Base-by-base conservation (phyloP, 2,888 invertebrate species). In the Coelopa pilipes region DNA sequence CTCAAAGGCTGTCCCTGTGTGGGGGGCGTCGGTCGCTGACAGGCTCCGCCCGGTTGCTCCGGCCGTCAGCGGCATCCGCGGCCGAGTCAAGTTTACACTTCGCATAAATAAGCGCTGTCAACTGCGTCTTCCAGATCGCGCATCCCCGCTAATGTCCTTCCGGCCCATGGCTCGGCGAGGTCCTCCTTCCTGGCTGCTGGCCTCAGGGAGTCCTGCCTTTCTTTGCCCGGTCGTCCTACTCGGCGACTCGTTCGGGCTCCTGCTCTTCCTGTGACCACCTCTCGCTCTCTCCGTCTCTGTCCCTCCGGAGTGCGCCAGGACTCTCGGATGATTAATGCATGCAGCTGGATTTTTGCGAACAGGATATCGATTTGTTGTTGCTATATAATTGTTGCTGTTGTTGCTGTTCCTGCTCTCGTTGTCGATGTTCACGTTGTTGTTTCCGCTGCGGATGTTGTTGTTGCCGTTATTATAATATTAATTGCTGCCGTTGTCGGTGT, bases 31-130 rank as follows among this genome's bases (percentile, higher is more conserved):
- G 34, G 34, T 34, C 34, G 34, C 34, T 34, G 34, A 34, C 7
- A 34, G 7, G 19, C 24, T 49, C 19, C 55, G 3, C 19, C 34
- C 34, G 2, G 13, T 7, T 24, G n/a, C 24, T 46, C n/a, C 67
- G 49, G 15, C 50, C 63, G 55, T 21, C 21, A 55, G 55, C 55
- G 21, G 69, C 81, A 81, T 67, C 55, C 21, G 34, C 11, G 34
- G 21, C 50, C 70, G 70, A 59, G 70, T 70, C 70, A 80, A 81
- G 84, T 83, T 83, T 83, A 83, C 84, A 83, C 83, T 82, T 81
- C 78, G 82, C 83, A 83, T 82, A 83, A 82, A 82, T 82, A 82
- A 83, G 80, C 55, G 73, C 62, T 55, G 68, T 60, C 73, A 69
- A 62, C 63, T n/a, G 13, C 53, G 21, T 5, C 11, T 19, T 19